phyloP scores from a whole-genome alignment of 2,888 invertebrate genomes.

The Tinea pellionella region DNA sequence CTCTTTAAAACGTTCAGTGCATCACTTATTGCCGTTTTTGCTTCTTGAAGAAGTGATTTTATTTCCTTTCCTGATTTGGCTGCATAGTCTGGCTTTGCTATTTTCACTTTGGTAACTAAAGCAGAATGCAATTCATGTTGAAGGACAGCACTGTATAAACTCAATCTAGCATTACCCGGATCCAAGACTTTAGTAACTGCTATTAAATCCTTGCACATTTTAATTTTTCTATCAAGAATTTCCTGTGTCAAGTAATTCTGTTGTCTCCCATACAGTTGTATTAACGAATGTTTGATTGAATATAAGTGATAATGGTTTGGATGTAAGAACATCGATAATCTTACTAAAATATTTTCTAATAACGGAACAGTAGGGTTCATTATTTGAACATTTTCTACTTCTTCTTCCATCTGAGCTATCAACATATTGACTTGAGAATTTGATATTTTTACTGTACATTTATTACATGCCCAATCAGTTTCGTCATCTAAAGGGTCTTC shows the following conservation, averaged over 20 bases:
- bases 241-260: conserved; percentile 72
- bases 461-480: conserved; percentile 81
- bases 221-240: conserved; percentile 72
- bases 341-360: conserved; percentile 74
- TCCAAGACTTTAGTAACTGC: conserved; percentile 74
- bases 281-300: conserved; percentile 82
- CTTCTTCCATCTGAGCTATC: conserved; percentile 78
- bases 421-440: conserved; percentile 75
- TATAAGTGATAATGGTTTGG: conserved; percentile 87
- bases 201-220: conserved; percentile 75
- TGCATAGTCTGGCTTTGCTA: conserved; percentile 36
- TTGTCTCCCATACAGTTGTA: conserved; percentile 83
- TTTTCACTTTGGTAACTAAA: conserved; percentile 59
- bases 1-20: conserved; percentile 58
- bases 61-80: conserved; percentile 40
- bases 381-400: conserved; percentile 76
- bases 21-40: conserved; percentile 46
- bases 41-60: conserved; percentile 49
- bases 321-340: conserved; percentile 81
- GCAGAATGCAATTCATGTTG: conserved; percentile 77
- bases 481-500: conserved; percentile 76
- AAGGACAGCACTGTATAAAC: conserved; percentile 82
- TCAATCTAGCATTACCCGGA: conserved; percentile 78
- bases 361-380: conserved; percentile 71
- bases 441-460: conserved; percentile 74